Base-by-base conservation (phyloP, 2,113 vertebrate genomes). In the Callithrix jacchus region DNA sequence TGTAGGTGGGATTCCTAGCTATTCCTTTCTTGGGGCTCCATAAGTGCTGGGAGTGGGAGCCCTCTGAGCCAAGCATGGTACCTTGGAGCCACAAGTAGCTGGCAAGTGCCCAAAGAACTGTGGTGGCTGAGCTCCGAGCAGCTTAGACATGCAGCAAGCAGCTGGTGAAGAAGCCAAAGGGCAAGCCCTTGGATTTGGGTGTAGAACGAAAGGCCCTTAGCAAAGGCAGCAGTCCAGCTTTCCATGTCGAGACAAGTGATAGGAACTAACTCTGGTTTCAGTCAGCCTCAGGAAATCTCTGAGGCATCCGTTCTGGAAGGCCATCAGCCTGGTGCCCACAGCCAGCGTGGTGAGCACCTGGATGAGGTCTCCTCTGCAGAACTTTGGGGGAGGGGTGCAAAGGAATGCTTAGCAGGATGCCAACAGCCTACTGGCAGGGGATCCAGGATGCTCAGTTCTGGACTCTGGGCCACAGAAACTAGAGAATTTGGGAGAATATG, bases 221-320 rank as follows among this genome's bases (percentile, higher is more conserved):
- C 52, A 8, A 23, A n/a, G n/a, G 66, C 25, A 30, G 17, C 20
- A 18, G 18, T 32, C 68, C 61, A 32, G 16, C 35, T 27, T n/a
- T 21, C 7, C 45, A 47, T 0, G 1, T 70, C 1, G 0, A 70
- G n/a, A 35, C 70, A n/a, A 58, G 32, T 21, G 12, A 71, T 9
- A 13, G 40, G 45, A 87, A 42, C 64, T 25, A 23, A 16, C 58
- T 84, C 40, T 66, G 79, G 42, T 54, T 89, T n/a, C 14, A 87
- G 54, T 27, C 81, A 77, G 35, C 56, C 40, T n/a, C 0, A 0
- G 11, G 6, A 14, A 27, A 9, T n/a, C 71, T n/a, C n/a, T 17
- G 17, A 71, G 37, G 16, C 32, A 2, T 90, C 20, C 0, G 0
- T 10, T 32, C 66, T 16, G 8, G 32, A 42, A 47, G 30, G 49